These are phyloP conservation scores for Agrilus planipennis DNA, from an alignment of 1,140 invertebrate species.

Conservation along the genomic window DNA sequence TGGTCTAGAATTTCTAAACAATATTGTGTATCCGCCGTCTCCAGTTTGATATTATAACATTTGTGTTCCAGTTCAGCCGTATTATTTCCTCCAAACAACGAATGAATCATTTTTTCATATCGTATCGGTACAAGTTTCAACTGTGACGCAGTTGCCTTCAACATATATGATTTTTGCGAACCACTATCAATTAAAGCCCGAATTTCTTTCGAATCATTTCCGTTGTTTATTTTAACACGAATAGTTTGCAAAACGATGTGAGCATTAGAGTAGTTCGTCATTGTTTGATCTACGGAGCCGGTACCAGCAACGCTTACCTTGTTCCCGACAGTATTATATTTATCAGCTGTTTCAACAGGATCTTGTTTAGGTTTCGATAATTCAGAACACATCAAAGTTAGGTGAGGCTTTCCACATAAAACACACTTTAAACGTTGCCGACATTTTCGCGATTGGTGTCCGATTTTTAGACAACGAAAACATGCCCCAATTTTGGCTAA, in stretches of 20 bases:
- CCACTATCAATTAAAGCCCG: no score
- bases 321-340: neutral
- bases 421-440: neutral
- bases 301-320: neutral
- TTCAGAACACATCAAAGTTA: slow-evolving; percentile 1
- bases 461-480: slow-evolving; percentile 1
- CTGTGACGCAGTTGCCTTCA: no score
- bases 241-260: slow-evolving; percentile 2
- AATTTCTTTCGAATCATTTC: no score
- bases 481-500: neutral
- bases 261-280: neutral
- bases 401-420: neutral
- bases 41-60: neutral
- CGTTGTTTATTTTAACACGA: no score
- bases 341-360: no score
- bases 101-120: no score
- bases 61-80: slow-evolving; percentile 1
- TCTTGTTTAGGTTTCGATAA: no score
- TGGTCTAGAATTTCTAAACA: neutral
- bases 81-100: no score
- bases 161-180: no score
- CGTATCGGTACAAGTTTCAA: no score
- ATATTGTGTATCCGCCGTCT: neutral
- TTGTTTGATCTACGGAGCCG: no score
- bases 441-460: neutral